Evolutionary conservation across 1,140 invertebrate genomes (phyloP).

Genomic region (Drosophila yakuba): DNA sequence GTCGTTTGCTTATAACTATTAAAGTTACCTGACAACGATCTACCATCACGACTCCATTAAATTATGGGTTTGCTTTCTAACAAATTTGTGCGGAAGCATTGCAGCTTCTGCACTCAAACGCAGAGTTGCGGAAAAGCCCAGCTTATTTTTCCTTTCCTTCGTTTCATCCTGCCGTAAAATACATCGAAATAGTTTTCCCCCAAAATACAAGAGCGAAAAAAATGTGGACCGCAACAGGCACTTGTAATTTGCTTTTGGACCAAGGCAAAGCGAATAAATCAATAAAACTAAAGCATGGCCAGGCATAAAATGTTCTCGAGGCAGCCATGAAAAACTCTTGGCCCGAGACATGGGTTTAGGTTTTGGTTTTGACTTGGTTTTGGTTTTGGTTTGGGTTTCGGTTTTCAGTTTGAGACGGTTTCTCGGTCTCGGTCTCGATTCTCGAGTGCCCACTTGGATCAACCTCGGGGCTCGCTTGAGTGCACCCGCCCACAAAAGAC

Average conservation of each 20-base stretch:
- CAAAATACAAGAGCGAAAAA: slow-evolving; percentile 25
- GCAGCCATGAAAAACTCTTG: slow-evolving; percentile 15
- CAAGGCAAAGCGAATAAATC: slow-evolving; percentile 50
- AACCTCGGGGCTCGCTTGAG: slow-evolving; percentile 31
- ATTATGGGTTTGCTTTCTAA: neutral
- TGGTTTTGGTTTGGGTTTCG: slow-evolving; percentile 34
- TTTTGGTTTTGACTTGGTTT: slow-evolving; percentile 22
- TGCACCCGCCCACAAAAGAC: slow-evolving; percentile 2
- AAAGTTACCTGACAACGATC: neutral
- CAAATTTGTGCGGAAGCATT: neutral
- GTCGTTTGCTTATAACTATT: neutral
- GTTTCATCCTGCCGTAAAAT: neutral
- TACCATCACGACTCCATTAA: slow-evolving; percentile 1
- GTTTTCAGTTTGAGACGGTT: slow-evolving; percentile 8
- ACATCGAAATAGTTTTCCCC: slow-evolving; percentile 37
- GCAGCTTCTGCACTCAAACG: slow-evolving; percentile 1
- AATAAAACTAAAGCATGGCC: slow-evolving; percentile 71
- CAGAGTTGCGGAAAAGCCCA: neutral
- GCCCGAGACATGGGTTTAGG: neutral
- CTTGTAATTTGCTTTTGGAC: slow-evolving; percentile 32
- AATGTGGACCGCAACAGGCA: slow-evolving; percentile 42
- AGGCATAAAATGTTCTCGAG: slow-evolving; percentile 53
- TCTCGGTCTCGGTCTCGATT: slow-evolving; percentile 50
- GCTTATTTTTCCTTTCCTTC: slow-evolving; percentile 3
- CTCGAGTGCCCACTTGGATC: slow-evolving; percentile 48